Conservation (phyloP, 2,888 invertebrate genomes). For the Drosophila mettleri region DNA sequence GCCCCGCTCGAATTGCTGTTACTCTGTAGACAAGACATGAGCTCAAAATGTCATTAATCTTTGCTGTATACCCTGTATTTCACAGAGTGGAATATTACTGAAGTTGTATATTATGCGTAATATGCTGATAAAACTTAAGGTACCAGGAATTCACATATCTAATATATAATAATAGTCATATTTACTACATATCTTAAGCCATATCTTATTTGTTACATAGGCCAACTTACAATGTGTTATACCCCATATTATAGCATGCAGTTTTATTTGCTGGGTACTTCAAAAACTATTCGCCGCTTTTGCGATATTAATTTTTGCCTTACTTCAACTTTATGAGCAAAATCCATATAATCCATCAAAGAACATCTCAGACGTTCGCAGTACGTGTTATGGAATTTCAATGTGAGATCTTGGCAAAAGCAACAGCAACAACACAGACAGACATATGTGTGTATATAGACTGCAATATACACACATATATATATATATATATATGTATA, state of each 20-base stretch:
- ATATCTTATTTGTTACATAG: neutral
- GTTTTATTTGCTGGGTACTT: conserved; percentile 25
- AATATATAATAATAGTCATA: neutral
- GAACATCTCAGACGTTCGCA: conserved; percentile 80
- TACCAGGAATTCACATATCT: neutral
- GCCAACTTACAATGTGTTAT: neutral
- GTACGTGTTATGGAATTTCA: conserved; percentile 83
- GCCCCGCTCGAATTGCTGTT: neutral
- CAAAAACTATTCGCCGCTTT: conserved; percentile 60
- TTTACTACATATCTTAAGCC: neutral
- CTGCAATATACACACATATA: neutral
- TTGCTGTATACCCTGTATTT: no score
- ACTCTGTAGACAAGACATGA: conserved; percentile 1
- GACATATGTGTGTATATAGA: neutral
- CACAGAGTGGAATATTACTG: no score
- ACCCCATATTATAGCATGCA: neutral
- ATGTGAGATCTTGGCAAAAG: conserved; percentile 68
- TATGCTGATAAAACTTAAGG: no score
- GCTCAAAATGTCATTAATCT: no score
- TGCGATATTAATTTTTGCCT: conserved; percentile 59
- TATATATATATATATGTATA: neutral
- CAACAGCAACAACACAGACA: conserved; percentile 10
- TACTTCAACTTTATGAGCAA: conserved; percentile 79
- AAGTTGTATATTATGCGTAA: no score
- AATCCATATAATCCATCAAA: conserved; percentile 83